Evolutionary conservation across 2,888 invertebrate species (phyloP), one percentile per base, ranked within the genome.

Genomic region (Lampropteryx suffumata): DNA sequence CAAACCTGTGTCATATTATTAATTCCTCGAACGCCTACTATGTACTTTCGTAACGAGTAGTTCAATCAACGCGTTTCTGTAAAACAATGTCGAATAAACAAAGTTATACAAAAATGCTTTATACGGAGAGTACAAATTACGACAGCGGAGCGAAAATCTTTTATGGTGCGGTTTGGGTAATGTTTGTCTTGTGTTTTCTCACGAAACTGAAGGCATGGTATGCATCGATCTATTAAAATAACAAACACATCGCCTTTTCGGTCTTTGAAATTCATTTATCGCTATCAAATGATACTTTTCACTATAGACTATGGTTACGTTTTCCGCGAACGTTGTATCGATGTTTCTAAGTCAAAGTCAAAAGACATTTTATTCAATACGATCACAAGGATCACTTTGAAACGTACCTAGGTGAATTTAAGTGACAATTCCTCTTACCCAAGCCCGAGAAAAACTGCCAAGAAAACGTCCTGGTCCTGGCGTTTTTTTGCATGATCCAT

Each of bases 1-100:
- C 47, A 42, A 55, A 51, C 50, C 42, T 39, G 58, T 58, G 50
- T 58, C 57, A 53, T 58, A 50, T 58, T 53, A 54, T 49, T 45
- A 44, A 59, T 61, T 59, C 57, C 37, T 26, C 29, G 36, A 61
- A 61, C 57, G 61, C 57, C 56, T 57, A 59, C 61, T 52, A 50
- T n/a, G 51, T 36, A 39, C 41, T 61, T 55, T 59, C 55, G 50
- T 49, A 59, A 59, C 34, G 29, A 41, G 33, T 55, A 41, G 48
- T 43, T 35, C 37, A 39, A 46, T 36, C 47, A 27, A 33, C 32
- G 26, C 44, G 41, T 50, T 55, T 48, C 37, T 37, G 36, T 48
- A 40, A 41, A 51, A 46, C 29, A 52, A 47, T 39, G 40, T 50
- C n/a, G 34, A 50, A 42, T 43, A 55, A 44, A 46, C 36, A 24